Evolutionary conservation across 2,797 vertebrate genomes (phyloP).

Genomic region (Hephaestus fuliginosus): DNA sequence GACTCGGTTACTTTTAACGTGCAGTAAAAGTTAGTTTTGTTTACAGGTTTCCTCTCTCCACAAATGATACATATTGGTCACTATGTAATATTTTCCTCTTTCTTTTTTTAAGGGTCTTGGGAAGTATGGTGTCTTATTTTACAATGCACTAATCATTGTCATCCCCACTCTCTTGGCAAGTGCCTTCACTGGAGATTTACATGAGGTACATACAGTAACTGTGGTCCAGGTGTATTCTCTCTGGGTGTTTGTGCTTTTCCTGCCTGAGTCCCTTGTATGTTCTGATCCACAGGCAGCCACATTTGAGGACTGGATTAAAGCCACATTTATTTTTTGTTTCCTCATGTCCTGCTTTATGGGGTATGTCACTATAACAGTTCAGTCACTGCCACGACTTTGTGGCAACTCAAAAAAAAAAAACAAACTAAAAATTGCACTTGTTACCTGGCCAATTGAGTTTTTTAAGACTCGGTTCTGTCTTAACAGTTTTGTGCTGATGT

Average conservation of each 20-base stretch:
- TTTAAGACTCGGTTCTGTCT: background rate
- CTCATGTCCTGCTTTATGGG: slow-evolving; percentile 93
- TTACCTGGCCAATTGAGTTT: background rate
- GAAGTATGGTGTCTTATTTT: slow-evolving; percentile 94
- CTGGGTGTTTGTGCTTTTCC: background rate
- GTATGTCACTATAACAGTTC: slow-evolving; percentile 79
- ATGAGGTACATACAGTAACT: slow-evolving; percentile 79
- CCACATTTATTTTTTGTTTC: slow-evolving; percentile 89
- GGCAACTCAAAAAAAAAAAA: background rate
- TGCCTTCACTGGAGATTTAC: slow-evolving; percentile 89
- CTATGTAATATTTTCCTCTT: slow-evolving; percentile 2
- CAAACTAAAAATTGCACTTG: background rate
- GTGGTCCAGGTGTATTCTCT: background rate
- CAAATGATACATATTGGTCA: background rate
- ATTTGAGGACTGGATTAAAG: slow-evolving; percentile 90
- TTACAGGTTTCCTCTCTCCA: background rate
- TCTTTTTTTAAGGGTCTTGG: slow-evolving; percentile 88
- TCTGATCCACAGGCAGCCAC: slow-evolving; percentile 83
- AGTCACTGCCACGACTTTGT: background rate
- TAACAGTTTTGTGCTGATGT: slow-evolving; percentile 93
- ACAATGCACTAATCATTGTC: slow-evolving; percentile 93
- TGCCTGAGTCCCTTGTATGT: slow-evolving; percentile 11
- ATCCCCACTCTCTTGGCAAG: slow-evolving; percentile 89
- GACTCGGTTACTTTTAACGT: background rate
- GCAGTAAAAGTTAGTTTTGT: background rate